phyloP scores from a whole-genome alignment of 1,140 invertebrate species.

The Probaryconus sp. region DNA sequence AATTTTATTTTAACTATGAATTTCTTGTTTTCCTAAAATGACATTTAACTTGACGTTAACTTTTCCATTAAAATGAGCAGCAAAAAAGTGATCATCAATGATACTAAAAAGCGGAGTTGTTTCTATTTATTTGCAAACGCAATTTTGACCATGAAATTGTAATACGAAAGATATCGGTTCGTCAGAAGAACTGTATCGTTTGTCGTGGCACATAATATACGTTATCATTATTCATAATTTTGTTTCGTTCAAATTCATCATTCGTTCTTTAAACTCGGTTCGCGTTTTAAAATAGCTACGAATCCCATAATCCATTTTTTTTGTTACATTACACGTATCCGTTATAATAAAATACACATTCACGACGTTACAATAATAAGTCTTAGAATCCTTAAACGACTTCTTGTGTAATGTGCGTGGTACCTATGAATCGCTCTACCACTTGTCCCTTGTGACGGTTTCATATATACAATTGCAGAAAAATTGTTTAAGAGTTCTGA shows the following conservation, averaged over 20 bases:
- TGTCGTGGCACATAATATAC: conserved; percentile 59
- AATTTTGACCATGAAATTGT: conserved; percentile 37
- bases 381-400: conserved; percentile 67
- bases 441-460: conserved; percentile 57
- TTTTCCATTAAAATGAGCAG: background rate
- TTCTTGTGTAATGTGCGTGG: conserved; percentile 64
- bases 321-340: conserved; percentile 63
- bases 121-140: conserved; percentile 39
- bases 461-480: conserved; percentile 67
- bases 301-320: conserved; percentile 62
- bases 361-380: conserved; percentile 71
- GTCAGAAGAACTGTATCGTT: conserved; percentile 35
- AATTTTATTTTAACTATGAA: too few species aligned
- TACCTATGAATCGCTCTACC: conserved; percentile 63
- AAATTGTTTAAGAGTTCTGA: conserved; percentile 73
- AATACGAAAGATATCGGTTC: conserved; percentile 46
- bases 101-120: conserved; percentile 1
- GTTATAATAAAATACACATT: conserved; percentile 76
- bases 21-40: too few species aligned
- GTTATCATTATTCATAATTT: conserved; percentile 41
- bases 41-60: background rate
- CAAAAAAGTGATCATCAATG: conserved; percentile 27
- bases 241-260: conserved; percentile 49
- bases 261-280: conserved; percentile 55
- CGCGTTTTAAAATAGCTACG: conserved; percentile 60